A percentile compares a stretch with the other conserved stretches of the same genome.
Conservation (phyloP, 2,113 vertebrate genomes). For the Marcusenius ussheri region DNA sequence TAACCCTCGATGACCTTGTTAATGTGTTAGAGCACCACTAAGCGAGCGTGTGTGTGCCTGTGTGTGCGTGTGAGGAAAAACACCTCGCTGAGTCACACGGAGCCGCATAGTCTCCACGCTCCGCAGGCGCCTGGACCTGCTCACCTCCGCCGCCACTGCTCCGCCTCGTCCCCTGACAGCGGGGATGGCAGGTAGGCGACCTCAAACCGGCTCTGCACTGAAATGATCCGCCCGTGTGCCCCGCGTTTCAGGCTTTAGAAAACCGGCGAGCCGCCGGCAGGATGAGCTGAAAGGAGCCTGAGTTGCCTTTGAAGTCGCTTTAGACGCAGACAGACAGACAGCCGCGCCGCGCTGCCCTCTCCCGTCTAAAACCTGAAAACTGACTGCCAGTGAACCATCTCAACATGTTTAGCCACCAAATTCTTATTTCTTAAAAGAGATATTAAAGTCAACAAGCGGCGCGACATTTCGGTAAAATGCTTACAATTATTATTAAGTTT, state of each 20-base stretch:
- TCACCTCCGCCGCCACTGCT: background rate
- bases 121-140: background rate
- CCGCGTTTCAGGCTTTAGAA: background rate
- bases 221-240: background rate
- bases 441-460: background rate
- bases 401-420: background rate
- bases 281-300: background rate
- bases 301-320: background rate
- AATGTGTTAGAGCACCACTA: background rate
- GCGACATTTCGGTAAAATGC: background rate
- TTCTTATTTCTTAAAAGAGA: background rate
- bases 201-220: background rate
- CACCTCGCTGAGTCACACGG: conserved; percentile 11
- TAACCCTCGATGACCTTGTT: background rate
- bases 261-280: background rate
- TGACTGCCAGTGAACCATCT: background rate
- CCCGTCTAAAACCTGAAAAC: background rate
- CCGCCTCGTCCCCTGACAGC: background rate
- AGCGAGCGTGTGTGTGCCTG: background rate
- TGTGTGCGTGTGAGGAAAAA: background rate
- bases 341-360: background rate
- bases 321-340: background rate
- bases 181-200: conserved; percentile 3
- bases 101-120: background rate
- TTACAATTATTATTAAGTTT: background rate